Conservation (phyloP, 2,888 invertebrate genomes). For the Ophraella communa region DNA sequence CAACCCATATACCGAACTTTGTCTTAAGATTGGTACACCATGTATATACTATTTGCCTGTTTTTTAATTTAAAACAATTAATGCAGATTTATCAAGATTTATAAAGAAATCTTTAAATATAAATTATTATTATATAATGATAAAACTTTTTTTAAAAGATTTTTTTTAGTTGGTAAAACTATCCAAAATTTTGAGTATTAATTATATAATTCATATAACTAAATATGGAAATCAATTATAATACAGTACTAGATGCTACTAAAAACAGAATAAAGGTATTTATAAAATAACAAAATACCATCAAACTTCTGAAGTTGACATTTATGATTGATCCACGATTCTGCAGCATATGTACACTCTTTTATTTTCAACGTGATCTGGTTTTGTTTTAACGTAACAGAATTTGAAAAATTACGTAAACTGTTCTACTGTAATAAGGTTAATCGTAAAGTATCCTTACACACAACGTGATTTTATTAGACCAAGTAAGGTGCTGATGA, state of each 20-base stretch:
- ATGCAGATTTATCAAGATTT: too few species aligned
- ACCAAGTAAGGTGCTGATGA: not conserved
- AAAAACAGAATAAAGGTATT: not conserved
- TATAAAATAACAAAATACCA: not conserved
- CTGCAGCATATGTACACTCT: not conserved
- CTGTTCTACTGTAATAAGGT: not conserved
- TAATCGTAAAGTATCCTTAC: not conserved
- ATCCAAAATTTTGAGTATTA: too few species aligned
- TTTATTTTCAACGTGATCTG: not conserved
- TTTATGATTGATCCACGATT: not conserved
- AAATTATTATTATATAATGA: too few species aligned
- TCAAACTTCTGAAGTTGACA: not conserved
- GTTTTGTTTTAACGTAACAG: not conserved
- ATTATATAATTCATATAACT: too few species aligned
- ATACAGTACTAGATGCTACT: not conserved
- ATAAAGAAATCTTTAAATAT: too few species aligned
- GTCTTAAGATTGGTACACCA: too few species aligned
- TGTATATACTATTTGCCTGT: too few species aligned
- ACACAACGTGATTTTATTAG: not conserved
- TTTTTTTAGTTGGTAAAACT: too few species aligned
- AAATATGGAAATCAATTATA: too few species aligned
- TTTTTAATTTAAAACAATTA: too few species aligned
- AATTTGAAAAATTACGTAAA: conserved; percentile 3
- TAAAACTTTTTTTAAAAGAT: too few species aligned
- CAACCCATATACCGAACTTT: too few species aligned